These are phyloP conservation scores for Greenwoodochromis staneri DNA, from an alignment of 2,113 vertebrate genomes.

Conservation along the genomic window DNA sequence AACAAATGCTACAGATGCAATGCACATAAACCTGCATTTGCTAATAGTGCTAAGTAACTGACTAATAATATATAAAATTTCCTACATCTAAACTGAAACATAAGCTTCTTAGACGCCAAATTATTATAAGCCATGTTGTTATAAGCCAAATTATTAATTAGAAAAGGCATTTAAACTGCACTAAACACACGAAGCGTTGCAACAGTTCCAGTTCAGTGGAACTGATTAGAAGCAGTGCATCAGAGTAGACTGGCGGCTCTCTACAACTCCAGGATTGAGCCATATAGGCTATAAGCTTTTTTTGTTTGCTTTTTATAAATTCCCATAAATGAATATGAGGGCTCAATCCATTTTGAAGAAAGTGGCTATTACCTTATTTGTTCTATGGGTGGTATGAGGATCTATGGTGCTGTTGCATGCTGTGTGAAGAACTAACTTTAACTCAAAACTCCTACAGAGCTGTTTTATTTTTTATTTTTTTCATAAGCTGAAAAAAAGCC, in stretches of 20 bases:
- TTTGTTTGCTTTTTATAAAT: not conserved
- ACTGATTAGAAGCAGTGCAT: not conserved
- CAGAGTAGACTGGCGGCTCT: rapidly evolving
- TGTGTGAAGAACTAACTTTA: not conserved
- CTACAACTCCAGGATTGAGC: not conserved
- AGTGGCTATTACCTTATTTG: not conserved
- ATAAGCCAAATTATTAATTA: not conserved
- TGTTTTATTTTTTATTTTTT: not conserved
- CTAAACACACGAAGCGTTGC: not conserved
- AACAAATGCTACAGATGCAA: not conserved
- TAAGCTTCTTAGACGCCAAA: not conserved
- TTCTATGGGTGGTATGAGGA: not conserved
- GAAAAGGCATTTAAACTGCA: not conserved
- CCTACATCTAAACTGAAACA: not conserved
- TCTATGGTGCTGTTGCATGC: not conserved
- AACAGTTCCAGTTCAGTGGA: not conserved
- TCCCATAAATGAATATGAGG: not conserved
- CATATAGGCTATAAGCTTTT: not conserved
- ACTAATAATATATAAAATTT: not conserved
- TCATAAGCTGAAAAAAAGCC: not conserved
- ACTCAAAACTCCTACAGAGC: not conserved
- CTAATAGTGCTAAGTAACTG: not conserved
- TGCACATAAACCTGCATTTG: not conserved
- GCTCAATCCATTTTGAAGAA: not conserved
- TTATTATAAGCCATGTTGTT: not conserved